Conservation (phyloP, 2,797 vertebrate genomes). For the Atherinosoma microstoma region DNA sequence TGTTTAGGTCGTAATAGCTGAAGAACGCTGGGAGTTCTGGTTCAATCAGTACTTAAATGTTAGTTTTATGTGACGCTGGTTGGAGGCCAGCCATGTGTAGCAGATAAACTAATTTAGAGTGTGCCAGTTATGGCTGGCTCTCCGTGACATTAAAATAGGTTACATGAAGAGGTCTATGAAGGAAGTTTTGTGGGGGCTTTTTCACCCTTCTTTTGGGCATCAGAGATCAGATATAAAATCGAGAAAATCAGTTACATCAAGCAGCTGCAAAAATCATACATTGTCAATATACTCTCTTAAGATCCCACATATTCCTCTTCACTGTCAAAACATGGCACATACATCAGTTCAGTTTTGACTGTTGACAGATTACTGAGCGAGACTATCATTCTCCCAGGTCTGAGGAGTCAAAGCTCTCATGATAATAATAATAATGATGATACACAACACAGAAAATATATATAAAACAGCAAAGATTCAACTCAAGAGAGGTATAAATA, state of each 20-base stretch:
- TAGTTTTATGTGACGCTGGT: background rate
- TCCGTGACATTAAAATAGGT: conserved; percentile 15
- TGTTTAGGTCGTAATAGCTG: conserved; percentile 4
- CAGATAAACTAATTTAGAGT: background rate
- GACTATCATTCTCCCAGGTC: background rate
- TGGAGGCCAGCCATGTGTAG: background rate
- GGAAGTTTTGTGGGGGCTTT: conserved; percentile 7
- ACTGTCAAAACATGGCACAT: background rate
- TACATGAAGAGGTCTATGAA: conserved; percentile 4
- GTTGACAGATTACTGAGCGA: no score
- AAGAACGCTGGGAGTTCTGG: background rate
- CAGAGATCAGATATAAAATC: conserved; percentile 3
- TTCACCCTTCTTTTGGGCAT: conserved; percentile 13
- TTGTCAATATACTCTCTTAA: background rate
- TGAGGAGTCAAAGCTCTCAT: background rate
- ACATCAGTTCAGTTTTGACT: background rate
- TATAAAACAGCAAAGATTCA: background rate
- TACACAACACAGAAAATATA: background rate
- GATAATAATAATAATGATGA: background rate
- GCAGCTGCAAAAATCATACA: background rate
- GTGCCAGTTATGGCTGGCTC: background rate
- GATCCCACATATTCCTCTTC: background rate
- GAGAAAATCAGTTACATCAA: background rate
- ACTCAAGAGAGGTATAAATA: background rate
- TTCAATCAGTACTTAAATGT: background rate